Evolutionary conservation across 2,888 invertebrate genomes (phyloP).

Genomic region (Metalampra italica): DNA sequence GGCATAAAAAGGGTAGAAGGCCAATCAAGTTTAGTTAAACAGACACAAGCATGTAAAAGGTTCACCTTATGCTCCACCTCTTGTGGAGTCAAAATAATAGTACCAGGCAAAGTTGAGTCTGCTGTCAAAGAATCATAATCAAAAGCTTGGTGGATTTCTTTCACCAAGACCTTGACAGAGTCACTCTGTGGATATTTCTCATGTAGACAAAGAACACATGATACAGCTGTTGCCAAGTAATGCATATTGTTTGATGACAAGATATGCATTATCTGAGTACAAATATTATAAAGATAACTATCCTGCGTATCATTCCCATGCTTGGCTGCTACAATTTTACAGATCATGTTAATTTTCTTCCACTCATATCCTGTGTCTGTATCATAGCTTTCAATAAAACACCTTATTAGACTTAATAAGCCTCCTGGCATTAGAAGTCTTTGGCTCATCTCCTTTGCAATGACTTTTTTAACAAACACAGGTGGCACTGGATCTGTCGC

Average conservation of each 20-base stretch:
- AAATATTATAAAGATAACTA: constrained; percentile 76
- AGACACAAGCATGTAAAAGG: constrained; percentile 52
- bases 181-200: constrained; percentile 65
- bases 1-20: constrained; percentile 49
- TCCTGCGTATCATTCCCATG: constrained; percentile 61
- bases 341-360: constrained; percentile 82
- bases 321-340: constrained; percentile 79
- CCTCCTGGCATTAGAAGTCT: constrained; percentile 81
- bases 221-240: constrained; percentile 69
- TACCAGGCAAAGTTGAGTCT: constrained; percentile 45
- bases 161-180: constrained; percentile 39
- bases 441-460: constrained; percentile 79
- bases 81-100: constrained; percentile 49
- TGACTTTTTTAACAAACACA: constrained; percentile 80
- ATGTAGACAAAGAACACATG: constrained; percentile 75
- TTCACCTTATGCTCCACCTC: constrained; percentile 58
- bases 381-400: constrained; percentile 79
- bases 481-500: constrained; percentile 71
- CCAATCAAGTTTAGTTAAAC: constrained; percentile 42
- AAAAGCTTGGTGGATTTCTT: constrained; percentile 45
- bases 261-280: constrained; percentile 71
- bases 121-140: constrained; percentile 33
- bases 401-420: constrained; percentile 80
- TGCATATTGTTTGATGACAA: constrained; percentile 58
- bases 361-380: constrained; percentile 80